Conservation (phyloP, 1,140 invertebrate species). For the Tribolium madens region DNA sequence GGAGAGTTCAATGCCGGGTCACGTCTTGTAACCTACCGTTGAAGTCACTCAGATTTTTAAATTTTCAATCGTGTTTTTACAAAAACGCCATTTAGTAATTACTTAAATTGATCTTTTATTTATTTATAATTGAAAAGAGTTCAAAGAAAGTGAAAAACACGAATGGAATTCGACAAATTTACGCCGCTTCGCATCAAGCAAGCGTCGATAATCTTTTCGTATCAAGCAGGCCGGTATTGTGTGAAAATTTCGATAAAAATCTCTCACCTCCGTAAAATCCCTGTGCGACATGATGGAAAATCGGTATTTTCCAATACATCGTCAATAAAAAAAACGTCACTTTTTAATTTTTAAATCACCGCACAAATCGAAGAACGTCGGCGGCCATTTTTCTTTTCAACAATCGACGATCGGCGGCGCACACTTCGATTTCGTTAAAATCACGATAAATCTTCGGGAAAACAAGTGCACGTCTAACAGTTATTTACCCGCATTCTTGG, state of each 20-base stretch:
- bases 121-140: no score
- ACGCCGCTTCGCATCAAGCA: neutral
- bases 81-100: no score
- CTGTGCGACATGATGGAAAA: conserved; percentile 61
- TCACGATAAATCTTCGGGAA: conserved; percentile 18
- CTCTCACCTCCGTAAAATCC: conserved; percentile 63
- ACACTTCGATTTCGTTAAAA: conserved; percentile 23
- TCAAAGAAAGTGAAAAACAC: no score
- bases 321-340: conserved; percentile 20
- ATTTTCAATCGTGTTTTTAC: neutral
- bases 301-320: conserved; percentile 8
- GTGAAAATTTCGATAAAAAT: conserved; percentile 21
- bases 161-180: no score
- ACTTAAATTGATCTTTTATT: no score
- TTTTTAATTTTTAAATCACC: conserved; percentile 24
- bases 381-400: neutral
- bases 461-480: conserved; percentile 51
- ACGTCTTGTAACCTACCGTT: conserved; percentile 2
- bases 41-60: neutral
- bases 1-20: conserved; percentile 33
- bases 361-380: neutral
- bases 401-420: neutral
- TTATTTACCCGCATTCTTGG: conserved; percentile 54
- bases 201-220: neutral
- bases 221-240: neutral